Evolutionary conservation across 2,888 invertebrate genomes (phyloP).

Genomic region (Gisinianus flammeolus): DNA sequence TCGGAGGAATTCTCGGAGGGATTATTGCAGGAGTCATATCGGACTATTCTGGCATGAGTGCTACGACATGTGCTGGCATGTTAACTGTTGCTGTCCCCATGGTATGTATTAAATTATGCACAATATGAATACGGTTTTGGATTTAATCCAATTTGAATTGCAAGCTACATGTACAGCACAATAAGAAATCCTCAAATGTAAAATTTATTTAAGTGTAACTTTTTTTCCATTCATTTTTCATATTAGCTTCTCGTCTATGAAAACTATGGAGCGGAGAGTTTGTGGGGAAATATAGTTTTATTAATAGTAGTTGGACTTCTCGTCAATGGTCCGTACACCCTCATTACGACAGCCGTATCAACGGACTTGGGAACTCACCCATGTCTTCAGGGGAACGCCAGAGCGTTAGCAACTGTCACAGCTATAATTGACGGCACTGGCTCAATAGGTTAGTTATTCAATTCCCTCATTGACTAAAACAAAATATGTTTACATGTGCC

Average conservation of each 20-base stretch:
- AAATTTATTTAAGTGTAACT: not conserved
- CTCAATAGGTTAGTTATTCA: constrained; percentile 72
- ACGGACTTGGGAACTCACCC: constrained; percentile 91
- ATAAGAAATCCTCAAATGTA: not conserved
- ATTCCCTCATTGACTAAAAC: no score
- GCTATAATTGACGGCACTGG: constrained; percentile 98
- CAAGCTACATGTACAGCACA: not conserved
- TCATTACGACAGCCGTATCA: constrained; percentile 95
- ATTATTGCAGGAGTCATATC: constrained; percentile 85
- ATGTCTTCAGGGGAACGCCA: constrained; percentile 80
- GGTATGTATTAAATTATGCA: constrained; percentile 67
- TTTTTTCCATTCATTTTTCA: constrained; percentile 20
- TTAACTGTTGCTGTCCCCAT: constrained; percentile 79
- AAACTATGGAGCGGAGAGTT: constrained; percentile 70
- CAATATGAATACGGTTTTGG: no score
- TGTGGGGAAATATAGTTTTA: constrained; percentile 70
- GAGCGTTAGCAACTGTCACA: constrained; percentile 94
- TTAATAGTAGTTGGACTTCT: constrained; percentile 78
- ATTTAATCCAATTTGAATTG: not conserved
- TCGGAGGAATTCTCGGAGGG: constrained; percentile 90
- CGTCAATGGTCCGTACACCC: constrained; percentile 94
- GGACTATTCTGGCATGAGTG: constrained; percentile 83
- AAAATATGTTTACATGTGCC: no score
- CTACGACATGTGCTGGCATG: constrained; percentile 84
- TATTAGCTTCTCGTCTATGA: constrained; percentile 81